Evolutionary conservation across 2,888 invertebrate species (phyloP), one percentile per base, ranked within the genome.

Genomic region (Creontiades dilutus): DNA sequence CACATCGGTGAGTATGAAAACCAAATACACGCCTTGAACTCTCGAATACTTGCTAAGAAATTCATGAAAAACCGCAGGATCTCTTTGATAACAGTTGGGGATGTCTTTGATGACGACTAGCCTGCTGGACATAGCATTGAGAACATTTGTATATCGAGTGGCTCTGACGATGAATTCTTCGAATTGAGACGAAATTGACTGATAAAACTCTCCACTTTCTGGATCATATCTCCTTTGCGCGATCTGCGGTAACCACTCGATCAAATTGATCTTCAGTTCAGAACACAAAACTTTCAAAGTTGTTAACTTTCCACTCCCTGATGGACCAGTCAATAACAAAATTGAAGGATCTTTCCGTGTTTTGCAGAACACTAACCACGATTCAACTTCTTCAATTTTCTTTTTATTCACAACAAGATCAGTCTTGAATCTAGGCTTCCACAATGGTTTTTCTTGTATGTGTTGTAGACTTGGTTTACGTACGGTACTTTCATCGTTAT

Each of bases 401-500:
- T 91, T 91, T 57, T 89, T 91, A 61, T 91, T 90, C 9, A 91
- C 90, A 7, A 90, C 90, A 13, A 91, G 84, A 37, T 91, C 91
- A n/a, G 75, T 86, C 75, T 81, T 91, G n/a, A 47, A 57, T 76
- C 85, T 75, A 78, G 90, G 91, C 0, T 23, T 68, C 87, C 80
- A 89, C 23, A 27, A 27, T 0, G 68, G 68, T 23, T 68, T 68
- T 23, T 23, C 19, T 5, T 68, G 23, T 11, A 27, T 11, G 13
- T 27, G 23, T 11, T 3, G 12, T 23, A 27, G 12, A 5, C 11
- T 23, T 12, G 68, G 19, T 23, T 68, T 23, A 68, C 0, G 0
- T 16, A 13, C 4, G 11, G 37, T 28, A 19, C 11, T 47, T 46
- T 37, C 16, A n/a, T 37, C 46, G 19, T 28, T 78, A 16, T n/a